Base-by-base conservation (phyloP, 2,888 invertebrate genomes). In the Agriopis marginaria region DNA sequence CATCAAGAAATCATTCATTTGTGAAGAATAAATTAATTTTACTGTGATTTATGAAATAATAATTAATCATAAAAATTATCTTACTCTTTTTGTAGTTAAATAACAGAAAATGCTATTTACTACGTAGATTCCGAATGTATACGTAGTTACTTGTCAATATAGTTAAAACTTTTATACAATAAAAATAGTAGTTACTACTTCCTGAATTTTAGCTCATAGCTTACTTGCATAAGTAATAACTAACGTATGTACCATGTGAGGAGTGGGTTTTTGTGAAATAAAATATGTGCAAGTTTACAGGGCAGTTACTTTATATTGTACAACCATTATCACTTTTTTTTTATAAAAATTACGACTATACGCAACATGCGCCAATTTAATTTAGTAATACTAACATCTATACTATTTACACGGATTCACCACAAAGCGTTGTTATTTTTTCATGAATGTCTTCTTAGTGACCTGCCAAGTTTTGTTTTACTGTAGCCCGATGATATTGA, bases 401-500 rank as follows among this genome's bases (percentile, higher is more conserved):
- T 79, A 88, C 88, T 93, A 93, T 94, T 93, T 93, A 93, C 93
- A 94, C 86, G 82, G 76, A 82, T 82, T 78, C 74, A 84, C 90
- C 85, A 75, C 75, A 70, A 73, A 83, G 84, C 87, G 68, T 73
- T 68, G 58, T 71, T 77, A 80, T 77, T 91, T 79, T 93, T 32
- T 32, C 3, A 84, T 90, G 88, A 92, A 83, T 90, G 87, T 87
- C 88, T 88, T 84, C 91, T 86, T 81, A 94, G 78, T 75, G 91
- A 86, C 86, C 94, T 89, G 76, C 94, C 94, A 47, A 85, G 89
- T 87, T 94, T 94, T 74, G 93, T 94, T 93, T 94, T 93, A 86
- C 94, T 94, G 82, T 94, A 94, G 50, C 94, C 92, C 66, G 94
- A 93, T 75, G 93, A 88, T 86, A 94, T 94, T 80, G 92, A 92